phyloP scores from a whole-genome alignment of 2,888 invertebrate species.

The Tineola bisselliella region DNA sequence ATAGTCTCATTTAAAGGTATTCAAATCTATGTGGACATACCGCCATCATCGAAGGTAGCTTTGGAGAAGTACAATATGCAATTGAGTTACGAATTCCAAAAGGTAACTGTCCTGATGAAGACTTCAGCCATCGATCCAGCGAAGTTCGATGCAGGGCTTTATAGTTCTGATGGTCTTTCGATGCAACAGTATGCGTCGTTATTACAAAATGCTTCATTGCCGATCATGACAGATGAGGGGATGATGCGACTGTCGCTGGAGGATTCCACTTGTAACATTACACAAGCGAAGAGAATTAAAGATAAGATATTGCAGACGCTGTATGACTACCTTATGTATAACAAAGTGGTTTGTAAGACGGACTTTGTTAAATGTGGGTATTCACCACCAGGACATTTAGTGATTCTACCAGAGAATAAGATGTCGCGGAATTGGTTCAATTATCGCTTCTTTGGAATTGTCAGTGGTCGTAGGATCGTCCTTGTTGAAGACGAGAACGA shows the following conservation, averaged over 20 bases:
- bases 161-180: background rate
- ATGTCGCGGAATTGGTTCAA: slow-evolving; percentile 44
- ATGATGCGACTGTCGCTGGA: slow-evolving; percentile 39
- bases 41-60: slow-evolving; percentile 44
- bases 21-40: slow-evolving; percentile 53
- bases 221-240: slow-evolving; percentile 22
- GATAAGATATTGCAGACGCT: slow-evolving; percentile 42
- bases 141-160: slow-evolving; percentile 44
- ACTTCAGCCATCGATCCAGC: slow-evolving; percentile 50
- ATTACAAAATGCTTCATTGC: background rate
- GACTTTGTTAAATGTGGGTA: slow-evolving; percentile 49
- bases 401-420: slow-evolving; percentile 40
- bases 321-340: slow-evolving; percentile 37
- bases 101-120: slow-evolving; percentile 49
- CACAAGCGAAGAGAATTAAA: slow-evolving; percentile 41
- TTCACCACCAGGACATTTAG: slow-evolving; percentile 38
- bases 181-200: background rate
- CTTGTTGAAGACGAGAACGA: slow-evolving; percentile 30
- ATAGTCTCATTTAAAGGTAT: slow-evolving; percentile 44
- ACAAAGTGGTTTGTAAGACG: slow-evolving; percentile 25
- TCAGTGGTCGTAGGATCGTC: slow-evolving; percentile 30
- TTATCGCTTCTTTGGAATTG: slow-evolving; percentile 33
- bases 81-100: slow-evolving; percentile 52
- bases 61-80: slow-evolving; percentile 42
- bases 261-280: slow-evolving; percentile 32